Percentiles rank a stretch among this genome's conserved stretches.
These are phyloP conservation scores for Glareola pratincola DNA, from an alignment of 2,113 vertebrate species.

Conservation along the genomic window DNA sequence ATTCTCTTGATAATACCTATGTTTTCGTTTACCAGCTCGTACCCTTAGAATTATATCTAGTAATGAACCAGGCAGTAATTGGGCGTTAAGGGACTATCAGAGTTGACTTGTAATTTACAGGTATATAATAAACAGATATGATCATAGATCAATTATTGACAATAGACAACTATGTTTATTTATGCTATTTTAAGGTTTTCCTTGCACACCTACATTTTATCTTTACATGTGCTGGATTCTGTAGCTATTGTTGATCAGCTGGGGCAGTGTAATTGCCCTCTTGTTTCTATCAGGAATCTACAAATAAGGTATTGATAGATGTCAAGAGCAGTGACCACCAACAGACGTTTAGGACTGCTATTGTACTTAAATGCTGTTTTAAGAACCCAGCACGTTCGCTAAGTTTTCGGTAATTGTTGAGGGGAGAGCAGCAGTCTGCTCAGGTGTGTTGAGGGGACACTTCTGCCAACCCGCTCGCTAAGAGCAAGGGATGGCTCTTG, in stretches of 20 bases:
- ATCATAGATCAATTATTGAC: not conserved
- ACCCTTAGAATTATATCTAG: not conserved
- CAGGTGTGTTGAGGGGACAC: not conserved
- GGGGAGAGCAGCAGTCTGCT: not conserved
- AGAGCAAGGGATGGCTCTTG: fast-evolving
- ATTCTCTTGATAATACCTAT: not conserved
- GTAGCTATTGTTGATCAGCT: not conserved
- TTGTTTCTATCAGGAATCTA: not conserved
- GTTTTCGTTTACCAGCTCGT: not conserved
- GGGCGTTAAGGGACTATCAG: constrained; percentile 4
- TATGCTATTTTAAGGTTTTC: not conserved
- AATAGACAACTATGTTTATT: not conserved
- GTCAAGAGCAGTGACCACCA: not conserved
- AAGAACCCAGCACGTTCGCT: not conserved
- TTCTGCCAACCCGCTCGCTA: not conserved
- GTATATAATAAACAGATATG: not conserved
- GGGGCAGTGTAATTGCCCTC: not conserved
- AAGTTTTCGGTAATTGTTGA: not conserved
- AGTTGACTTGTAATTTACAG: not conserved
- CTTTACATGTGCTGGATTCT: not conserved
- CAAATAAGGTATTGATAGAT: not conserved
- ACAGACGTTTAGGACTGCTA: not conserved
- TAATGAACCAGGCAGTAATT: constrained; percentile 28
- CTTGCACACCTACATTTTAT: not conserved
- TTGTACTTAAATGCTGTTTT: not conserved